Evolutionary conservation across 2,797 vertebrate genomes (phyloP).

Genomic region (Valencia hispanica): DNA sequence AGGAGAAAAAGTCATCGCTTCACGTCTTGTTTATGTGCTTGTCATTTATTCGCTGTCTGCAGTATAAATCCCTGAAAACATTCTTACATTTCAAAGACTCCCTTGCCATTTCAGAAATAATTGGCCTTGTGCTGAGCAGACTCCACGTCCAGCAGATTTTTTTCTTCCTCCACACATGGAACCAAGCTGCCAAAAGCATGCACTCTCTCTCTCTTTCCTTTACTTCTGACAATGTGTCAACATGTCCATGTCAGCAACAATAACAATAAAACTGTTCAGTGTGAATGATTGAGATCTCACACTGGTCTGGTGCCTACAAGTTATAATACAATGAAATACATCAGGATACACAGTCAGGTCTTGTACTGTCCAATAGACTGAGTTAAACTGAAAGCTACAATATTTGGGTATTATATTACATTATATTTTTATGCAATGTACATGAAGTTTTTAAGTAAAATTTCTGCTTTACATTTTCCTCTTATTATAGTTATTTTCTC

Average conservation of each 20-base stretch:
- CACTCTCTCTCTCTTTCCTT: conserved; percentile 45
- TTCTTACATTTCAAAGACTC: conserved; percentile 77
- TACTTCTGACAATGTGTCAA: conserved; percentile 79
- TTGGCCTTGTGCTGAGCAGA: conserved; percentile 75
- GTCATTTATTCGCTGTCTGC: conserved; percentile 75
- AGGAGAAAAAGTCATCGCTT: conserved; percentile 66
- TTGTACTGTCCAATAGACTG: conserved; percentile 29
- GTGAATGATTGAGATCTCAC: conserved; percentile 79
- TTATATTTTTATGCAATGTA: not conserved
- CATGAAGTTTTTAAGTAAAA: not conserved
- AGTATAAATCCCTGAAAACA: conserved; percentile 68
- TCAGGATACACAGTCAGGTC: conserved; percentile 20
- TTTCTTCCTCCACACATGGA: conserved; percentile 42
- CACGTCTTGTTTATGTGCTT: conserved; percentile 76
- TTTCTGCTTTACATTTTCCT: conserved; percentile 11
- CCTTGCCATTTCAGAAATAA: conserved; percentile 83
- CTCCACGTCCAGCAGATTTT: conserved; percentile 61
- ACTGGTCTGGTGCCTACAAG: conserved; percentile 60
- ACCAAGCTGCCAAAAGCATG: conserved; percentile 63
- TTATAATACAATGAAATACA: conserved; percentile 64
- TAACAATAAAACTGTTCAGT: conserved; percentile 71
- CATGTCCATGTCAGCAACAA: conserved; percentile 77
- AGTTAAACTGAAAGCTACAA: conserved; percentile 6
- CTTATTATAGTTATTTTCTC: conserved; percentile 1
- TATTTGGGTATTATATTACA: not conserved